Conservation (phyloP, 2,888 invertebrate genomes). For the Ligdia adustata region DNA sequence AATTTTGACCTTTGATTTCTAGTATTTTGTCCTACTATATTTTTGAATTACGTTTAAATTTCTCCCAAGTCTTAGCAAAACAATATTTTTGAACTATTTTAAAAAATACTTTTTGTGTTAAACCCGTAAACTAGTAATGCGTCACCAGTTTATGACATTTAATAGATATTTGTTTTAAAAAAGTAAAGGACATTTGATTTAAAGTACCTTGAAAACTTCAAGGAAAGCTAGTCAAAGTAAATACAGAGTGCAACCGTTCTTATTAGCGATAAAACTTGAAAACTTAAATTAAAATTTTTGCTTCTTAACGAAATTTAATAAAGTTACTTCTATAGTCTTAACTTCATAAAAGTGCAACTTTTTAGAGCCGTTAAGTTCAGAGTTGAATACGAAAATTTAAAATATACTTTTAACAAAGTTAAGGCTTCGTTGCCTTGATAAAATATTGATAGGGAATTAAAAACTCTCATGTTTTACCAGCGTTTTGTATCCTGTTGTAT, state of each 20-base stretch:
- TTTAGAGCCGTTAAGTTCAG: slow-evolving; percentile 8
- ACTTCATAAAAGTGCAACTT: slow-evolving; percentile 37
- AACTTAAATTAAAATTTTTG: slow-evolving; percentile 47
- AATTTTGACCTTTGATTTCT: no score
- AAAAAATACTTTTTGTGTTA: no score
- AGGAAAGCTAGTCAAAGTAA: slow-evolving; percentile 10
- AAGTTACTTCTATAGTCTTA: slow-evolving; percentile 33
- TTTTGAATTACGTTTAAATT: no score
- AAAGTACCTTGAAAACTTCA: background rate
- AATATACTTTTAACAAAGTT: background rate
- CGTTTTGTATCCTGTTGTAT: no score
- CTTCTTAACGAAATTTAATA: slow-evolving; percentile 42
- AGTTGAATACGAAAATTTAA: background rate
- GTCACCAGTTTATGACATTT: no score
- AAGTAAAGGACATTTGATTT: no score
- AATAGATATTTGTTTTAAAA: no score
- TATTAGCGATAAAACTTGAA: slow-evolving; percentile 37
- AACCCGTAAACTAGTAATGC: no score
- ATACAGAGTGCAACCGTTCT: slow-evolving; percentile 16
- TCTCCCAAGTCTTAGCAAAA: no score
- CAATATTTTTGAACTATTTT: no score
- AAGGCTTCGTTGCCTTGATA: background rate
- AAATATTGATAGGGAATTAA: background rate
- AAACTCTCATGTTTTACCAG: no score
- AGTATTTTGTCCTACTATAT: no score